These are phyloP conservation scores for Hylomyscus alleni DNA, from an alignment of 2,797 vertebrate genomes.

Conservation along the genomic window DNA sequence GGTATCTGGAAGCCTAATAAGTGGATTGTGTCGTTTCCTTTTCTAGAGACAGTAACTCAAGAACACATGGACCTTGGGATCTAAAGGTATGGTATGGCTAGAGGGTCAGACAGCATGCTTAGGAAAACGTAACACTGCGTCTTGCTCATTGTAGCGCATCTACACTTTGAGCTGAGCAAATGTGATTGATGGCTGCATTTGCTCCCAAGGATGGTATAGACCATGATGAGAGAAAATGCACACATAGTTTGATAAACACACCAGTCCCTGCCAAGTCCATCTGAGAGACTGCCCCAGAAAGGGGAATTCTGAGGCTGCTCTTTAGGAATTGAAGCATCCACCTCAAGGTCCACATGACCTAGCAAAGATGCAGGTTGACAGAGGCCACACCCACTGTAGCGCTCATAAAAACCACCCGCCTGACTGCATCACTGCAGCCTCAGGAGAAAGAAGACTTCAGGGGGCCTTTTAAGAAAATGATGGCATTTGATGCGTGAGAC, in stretches of 20 bases:
- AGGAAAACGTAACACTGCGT: conserved; percentile 37
- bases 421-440: neutral
- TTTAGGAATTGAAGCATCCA: neutral
- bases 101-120: neutral
- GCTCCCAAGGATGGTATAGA: neutral
- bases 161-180: neutral
- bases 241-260: conserved; percentile 23
- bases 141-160: neutral
- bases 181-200: neutral
- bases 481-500: conserved; percentile 20
- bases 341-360: neutral
- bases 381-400: neutral
- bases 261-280: conserved; percentile 17
- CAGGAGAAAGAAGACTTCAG: neutral
- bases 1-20: conserved; percentile 73
- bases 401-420: neutral
- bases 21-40: conserved; percentile 83
- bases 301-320: neutral
- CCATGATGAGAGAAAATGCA: conserved; percentile 19
- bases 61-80: conserved; percentile 79
- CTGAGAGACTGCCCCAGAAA: neutral
- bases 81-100: conserved; percentile 77
- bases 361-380: neutral
- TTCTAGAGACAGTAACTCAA: conserved; percentile 84
- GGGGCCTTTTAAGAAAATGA: conserved; percentile 42